A percentile compares a stretch with the other conserved stretches of the same genome.
phyloP scores from a whole-genome alignment of 2,113 vertebrate genomes.

The Carassius carassius region DNA sequence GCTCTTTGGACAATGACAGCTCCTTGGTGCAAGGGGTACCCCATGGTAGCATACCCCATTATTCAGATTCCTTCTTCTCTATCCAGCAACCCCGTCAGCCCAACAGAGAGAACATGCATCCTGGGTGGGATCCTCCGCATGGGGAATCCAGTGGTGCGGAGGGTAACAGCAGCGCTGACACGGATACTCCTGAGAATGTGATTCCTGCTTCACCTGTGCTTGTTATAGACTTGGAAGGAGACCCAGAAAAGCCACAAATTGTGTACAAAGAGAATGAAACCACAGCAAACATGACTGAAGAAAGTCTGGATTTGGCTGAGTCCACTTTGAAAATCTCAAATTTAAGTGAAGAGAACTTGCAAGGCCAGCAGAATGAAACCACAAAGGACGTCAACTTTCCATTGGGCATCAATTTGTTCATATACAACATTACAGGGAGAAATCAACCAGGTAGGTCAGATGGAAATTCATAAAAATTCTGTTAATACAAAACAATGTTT shows the following conservation, averaged over 20 bases:
- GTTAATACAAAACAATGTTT: not conserved
- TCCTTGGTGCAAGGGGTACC: not conserved
- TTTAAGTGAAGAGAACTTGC: not conserved
- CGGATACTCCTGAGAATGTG: not conserved
- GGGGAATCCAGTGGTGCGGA: slow-evolving; percentile 40
- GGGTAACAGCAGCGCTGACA: slow-evolving; percentile 33
- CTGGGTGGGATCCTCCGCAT: not conserved
- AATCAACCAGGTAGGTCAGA: slow-evolving; percentile 83
- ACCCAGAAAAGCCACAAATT: slow-evolving; percentile 55
- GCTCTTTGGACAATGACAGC: not conserved
- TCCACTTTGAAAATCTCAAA: slow-evolving; percentile 42
- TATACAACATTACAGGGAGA: slow-evolving; percentile 75
- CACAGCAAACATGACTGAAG: slow-evolving; percentile 57
- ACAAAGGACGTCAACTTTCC: not conserved
- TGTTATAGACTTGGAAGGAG: slow-evolving; percentile 13
- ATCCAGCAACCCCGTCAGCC: slow-evolving; percentile 53
- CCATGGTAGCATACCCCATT: not conserved
- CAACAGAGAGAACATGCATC: not conserved
- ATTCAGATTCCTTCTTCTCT: not conserved
- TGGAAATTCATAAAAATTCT: not conserved
- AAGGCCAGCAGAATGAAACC: not conserved
- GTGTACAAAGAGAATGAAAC: slow-evolving; percentile 68
- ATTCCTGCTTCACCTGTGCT: not conserved
- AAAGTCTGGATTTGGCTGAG: slow-evolving; percentile 72
- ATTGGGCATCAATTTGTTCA: slow-evolving; percentile 69